These are phyloP conservation scores for Periplaneta americana DNA, from an alignment of 1,140 invertebrate genomes.

Conservation along the genomic window DNA sequence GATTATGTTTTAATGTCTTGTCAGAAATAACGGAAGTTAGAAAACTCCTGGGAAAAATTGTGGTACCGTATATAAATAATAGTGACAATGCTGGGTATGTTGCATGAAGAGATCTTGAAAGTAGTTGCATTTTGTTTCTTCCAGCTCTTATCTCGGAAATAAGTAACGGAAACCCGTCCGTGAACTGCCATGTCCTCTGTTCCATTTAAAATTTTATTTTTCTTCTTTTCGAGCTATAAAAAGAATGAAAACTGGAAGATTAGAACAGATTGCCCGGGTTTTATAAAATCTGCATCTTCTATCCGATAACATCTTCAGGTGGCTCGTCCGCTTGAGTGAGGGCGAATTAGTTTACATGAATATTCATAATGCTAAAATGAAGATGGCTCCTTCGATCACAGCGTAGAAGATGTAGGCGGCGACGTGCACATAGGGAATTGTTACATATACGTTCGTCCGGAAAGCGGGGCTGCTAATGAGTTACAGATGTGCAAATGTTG, in stretches of 20 bases:
- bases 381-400: not conserved
- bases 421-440: too few relatives aligned
- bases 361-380: not conserved
- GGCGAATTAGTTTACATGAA: not conserved
- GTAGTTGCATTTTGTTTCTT: not conserved
- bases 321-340: not conserved
- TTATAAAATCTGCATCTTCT: constrained; percentile 1
- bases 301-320: not conserved
- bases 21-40: too few relatives aligned
- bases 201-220: too few relatives aligned
- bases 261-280: not conserved
- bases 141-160: not conserved
- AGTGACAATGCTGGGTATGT: too few relatives aligned
- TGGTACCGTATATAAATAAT: too few relatives aligned
- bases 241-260: not conserved
- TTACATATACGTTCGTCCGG: too few relatives aligned
- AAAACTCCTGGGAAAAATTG: too few relatives aligned
- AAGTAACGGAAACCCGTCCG: not conserved
- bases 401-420: too few relatives aligned
- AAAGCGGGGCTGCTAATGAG: too few relatives aligned
- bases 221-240: not conserved
- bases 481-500: too few relatives aligned
- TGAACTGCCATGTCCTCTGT: not conserved
- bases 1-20: too few relatives aligned
- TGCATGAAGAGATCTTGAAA: not conserved